Conservation (phyloP, 2,888 invertebrate species). For the Andrena haemorrhoa region DNA sequence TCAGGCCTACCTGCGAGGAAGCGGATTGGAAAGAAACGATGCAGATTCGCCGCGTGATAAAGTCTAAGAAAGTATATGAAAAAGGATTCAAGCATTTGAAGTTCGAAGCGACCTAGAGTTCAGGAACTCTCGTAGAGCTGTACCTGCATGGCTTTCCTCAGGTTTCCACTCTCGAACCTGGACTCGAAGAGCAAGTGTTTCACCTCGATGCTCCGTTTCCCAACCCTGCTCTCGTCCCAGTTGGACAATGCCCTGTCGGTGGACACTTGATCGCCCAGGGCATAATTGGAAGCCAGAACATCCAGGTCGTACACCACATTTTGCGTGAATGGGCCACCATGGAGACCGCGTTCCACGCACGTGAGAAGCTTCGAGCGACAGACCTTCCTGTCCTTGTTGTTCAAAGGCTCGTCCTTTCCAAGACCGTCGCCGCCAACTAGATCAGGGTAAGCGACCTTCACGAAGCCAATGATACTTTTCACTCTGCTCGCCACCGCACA, state of each 20-base stretch:
- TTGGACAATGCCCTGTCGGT: conserved; percentile 71
- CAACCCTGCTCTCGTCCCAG: conserved; percentile 76
- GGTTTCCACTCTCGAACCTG: conserved; percentile 94
- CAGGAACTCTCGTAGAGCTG: background rate
- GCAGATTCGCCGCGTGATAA: conserved; percentile 21
- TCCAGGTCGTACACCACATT: conserved; percentile 91
- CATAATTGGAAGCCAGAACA: conserved; percentile 79
- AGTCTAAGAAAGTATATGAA: too few relatives aligned
- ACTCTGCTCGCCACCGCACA: conserved; percentile 87
- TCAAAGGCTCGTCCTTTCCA: conserved; percentile 87
- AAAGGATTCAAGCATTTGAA: too few relatives aligned
- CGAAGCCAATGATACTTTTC: conserved; percentile 89
- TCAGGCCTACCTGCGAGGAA: conserved; percentile 88
- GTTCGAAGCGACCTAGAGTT: background rate
- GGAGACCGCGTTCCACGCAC: conserved; percentile 89
- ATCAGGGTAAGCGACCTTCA: conserved; percentile 92
- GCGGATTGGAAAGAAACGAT: conserved; percentile 44
- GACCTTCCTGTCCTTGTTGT: conserved; percentile 86
- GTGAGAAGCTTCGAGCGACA: conserved; percentile 88
- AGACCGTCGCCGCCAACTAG: conserved; percentile 87
- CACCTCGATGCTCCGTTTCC: conserved; percentile 74
- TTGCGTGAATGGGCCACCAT: conserved; percentile 87
- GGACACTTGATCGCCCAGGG: conserved; percentile 34
- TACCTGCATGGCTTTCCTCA: conserved; percentile 93
- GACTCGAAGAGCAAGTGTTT: conserved; percentile 91